Evolutionary conservation across 2,113 vertebrate genomes (phyloP), one percentile per base, ranked within the genome.

Genomic region (Cebus imitator): DNA sequence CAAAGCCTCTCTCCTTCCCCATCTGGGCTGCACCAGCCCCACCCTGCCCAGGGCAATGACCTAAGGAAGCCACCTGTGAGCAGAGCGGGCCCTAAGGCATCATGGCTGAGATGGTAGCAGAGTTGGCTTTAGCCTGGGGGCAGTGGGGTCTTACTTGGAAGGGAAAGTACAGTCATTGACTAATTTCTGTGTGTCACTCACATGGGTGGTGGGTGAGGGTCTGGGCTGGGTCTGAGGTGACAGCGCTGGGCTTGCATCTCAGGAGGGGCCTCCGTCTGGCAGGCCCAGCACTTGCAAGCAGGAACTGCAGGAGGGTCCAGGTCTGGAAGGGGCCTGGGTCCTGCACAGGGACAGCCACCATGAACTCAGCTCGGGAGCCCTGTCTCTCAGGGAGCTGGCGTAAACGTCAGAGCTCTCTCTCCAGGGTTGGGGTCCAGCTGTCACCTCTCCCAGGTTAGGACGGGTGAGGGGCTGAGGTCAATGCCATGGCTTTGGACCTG

Each of bases 291-390:
- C 58, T 40, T 10, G 61, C 27, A 13, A 64, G 13, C 66, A 25
- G 13, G 72, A 8, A 1, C 23, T 1, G 12, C 32, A 6, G 1
- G 27, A 14, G 27, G 5, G 14, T 0, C 30, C 27, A 3, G 52
- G 43, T 14, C 82, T 14, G 9, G 3, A 7, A 75, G 23, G 23
- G 18, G 70, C 80, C 81, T 7, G 61, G 61, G 61, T 32, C 61
- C 61, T 32, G 61, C 12, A 64, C 27, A 64, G 61, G 6, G 61
- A 64, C 13, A 27, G 27, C 5, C 14, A 35, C 66, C 0, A 1
- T 68, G 57, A 8, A 27, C 50, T 61, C 37, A 0, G 68, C 35
- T 37, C 1, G 0, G 35, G 68, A 35, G 7, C 17, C 4, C 64
- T 30, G 37, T 40, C 37, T 40, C 37, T 25, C 21, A 5, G 70